Evolutionary conservation across 2,888 invertebrate genomes (phyloP).

Genomic region (Callosobruchus maculatus): DNA sequence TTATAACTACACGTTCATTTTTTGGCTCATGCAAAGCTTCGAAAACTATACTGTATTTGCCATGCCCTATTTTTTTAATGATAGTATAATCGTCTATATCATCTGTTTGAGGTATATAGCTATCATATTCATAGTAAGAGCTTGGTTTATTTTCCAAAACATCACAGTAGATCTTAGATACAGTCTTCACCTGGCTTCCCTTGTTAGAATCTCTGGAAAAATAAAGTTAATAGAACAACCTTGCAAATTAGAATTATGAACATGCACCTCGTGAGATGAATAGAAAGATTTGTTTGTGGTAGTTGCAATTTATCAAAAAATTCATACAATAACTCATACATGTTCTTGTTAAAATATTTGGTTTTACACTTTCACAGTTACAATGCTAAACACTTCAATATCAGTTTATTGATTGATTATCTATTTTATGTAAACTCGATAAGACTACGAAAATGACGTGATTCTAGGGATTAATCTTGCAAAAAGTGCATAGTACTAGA

Average conservation of each 20-base stretch:
- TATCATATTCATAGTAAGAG: conserved; percentile 44
- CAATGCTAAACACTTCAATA: neutral
- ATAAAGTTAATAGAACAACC: neutral
- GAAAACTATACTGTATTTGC: conserved; percentile 49
- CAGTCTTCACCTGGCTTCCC: conserved; percentile 31
- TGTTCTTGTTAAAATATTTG: neutral
- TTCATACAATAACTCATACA: neutral
- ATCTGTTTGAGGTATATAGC: conserved; percentile 36
- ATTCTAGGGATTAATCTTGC: neutral
- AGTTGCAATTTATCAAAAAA: neutral
- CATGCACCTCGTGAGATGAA: neutral
- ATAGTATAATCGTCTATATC: conserved; percentile 40
- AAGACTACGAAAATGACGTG: neutral
- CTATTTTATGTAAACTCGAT: neutral
- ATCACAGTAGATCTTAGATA: conserved; percentile 41
- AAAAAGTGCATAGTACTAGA: too few relatives aligned
- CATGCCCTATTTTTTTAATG: conserved; percentile 43
- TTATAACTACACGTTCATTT: conserved; percentile 42
- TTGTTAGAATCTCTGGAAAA: conserved; percentile 25
- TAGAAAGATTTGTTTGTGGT: conserved; percentile 2
- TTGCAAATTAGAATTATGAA: too few relatives aligned
- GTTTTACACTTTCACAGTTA: neutral
- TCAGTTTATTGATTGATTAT: neutral
- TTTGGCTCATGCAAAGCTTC: conserved; percentile 39
- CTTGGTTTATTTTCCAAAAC: conserved; percentile 38